phyloP scores from a whole-genome alignment of 2,797 vertebrate species.

The Antrozous pallidus region DNA sequence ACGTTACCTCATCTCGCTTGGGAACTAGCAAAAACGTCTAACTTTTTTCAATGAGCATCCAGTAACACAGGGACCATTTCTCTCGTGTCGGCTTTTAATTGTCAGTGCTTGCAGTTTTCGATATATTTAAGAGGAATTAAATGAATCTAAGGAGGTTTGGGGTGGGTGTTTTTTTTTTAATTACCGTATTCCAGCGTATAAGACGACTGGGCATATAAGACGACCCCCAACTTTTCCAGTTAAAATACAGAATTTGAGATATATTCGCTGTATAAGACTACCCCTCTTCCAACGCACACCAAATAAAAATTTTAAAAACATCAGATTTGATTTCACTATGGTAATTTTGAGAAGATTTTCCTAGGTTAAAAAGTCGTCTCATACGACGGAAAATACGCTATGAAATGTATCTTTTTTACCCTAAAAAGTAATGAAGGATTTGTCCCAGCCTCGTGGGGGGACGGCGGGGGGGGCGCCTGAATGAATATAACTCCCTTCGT shows the following conservation, averaged over 20 bases:
- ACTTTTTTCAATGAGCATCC: background rate
- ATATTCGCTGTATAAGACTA: too few relatives aligned
- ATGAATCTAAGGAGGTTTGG: background rate
- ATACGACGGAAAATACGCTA: too few relatives aligned
- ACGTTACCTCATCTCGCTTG: background rate
- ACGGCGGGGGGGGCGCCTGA: background rate
- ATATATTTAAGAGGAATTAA: constrained; percentile 10
- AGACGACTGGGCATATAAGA: too few relatives aligned
- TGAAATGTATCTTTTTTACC: background rate
- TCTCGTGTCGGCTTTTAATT: background rate
- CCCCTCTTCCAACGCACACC: too few relatives aligned
- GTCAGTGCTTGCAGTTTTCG: background rate
- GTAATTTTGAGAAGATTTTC: too few relatives aligned
- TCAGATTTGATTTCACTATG: too few relatives aligned
- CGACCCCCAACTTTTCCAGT: too few relatives aligned
- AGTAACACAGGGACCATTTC: background rate
- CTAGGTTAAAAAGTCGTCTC: too few relatives aligned
- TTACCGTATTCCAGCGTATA: too few relatives aligned
- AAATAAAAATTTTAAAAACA: too few relatives aligned
- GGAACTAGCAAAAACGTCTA: background rate
- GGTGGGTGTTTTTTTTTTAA: too few relatives aligned
- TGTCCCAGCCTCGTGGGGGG: background rate
- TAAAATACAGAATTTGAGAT: too few relatives aligned
- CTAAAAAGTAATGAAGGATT: background rate
- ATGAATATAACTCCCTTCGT: background rate